Percentiles rank a stretch among this genome's conserved stretches.
Evolutionary conservation across 2,888 invertebrate species (phyloP).

Genomic region (Agriotes lineatus): DNA sequence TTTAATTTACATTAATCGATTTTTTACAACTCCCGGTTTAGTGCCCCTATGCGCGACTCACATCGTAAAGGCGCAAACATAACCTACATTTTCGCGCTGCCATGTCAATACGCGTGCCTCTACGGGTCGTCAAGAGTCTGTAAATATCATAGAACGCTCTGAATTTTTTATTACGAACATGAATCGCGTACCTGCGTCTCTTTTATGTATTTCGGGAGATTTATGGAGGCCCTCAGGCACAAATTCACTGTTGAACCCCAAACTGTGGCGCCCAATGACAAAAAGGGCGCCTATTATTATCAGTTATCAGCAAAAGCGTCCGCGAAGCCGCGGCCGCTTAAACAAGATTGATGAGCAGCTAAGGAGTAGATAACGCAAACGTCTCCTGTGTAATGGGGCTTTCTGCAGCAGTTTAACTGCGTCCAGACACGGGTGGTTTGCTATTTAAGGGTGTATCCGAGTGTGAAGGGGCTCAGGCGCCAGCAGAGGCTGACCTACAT

Average conservation of each 20-base stretch:
- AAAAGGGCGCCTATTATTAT: no score
- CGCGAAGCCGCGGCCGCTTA: not conserved
- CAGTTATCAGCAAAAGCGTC: not conserved
- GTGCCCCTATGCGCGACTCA: not conserved
- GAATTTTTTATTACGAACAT: not conserved
- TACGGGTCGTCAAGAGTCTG: not conserved
- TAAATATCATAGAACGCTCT: not conserved
- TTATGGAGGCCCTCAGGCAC: no score
- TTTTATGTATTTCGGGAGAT: no score
- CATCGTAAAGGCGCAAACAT: not conserved
- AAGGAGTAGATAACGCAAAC: constrained; percentile 10
- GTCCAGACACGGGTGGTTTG: constrained; percentile 15
- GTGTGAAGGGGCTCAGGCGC: not conserved
- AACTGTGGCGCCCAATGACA: no score
- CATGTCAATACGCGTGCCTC: not conserved
- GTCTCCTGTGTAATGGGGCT: constrained; percentile 4
- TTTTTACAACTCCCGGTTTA: not conserved
- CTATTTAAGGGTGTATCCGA: constrained; percentile 11
- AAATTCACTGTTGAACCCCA: no score
- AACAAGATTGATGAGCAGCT: not conserved
- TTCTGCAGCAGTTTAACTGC: constrained; percentile 6
- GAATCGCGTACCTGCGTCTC: no score
- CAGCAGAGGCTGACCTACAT: constrained; percentile 9
- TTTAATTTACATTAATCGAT: no score
- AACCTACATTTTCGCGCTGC: constrained; percentile 1